Base-by-base conservation (phyloP, 2,888 invertebrate species). In the Tricholauxania praeusta region DNA sequence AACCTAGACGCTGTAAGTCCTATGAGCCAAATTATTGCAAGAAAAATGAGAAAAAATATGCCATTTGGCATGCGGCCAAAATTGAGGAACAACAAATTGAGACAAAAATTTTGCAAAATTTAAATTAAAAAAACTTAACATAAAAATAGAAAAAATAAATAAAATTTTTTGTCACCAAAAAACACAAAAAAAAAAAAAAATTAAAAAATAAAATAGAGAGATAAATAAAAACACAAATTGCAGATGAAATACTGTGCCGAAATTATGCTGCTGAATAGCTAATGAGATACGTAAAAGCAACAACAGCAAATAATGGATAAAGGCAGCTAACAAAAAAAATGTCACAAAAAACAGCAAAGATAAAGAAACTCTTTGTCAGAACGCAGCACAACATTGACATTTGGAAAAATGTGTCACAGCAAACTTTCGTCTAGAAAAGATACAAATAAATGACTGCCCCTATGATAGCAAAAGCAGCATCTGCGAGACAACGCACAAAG, bases 31-130 rank as follows among this genome's bases (percentile, higher is more conserved):
- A 17, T 39, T 28, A 17, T 63, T 48, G 48, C 49, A 64, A 64
- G 28, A 64, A 19, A 14, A 51, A 51, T 19, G 19, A 22, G 15
- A 64, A 51, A n/a, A 63, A 47, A n/a, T 55, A 39, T 14, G 12
- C 14, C 49, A 22, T 32, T 66, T 66, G 67, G 67, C 57, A 39
- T n/a, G 19, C 22, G 32, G 67, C 67, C 67, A 67, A 67, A 66
- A 67, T 15, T 28, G 12, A 64, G 22, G 15, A 49, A 51, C 12
- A 12, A 49, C 48, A 49, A 64, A 22, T 39, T 32, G 22, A 39
- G 22, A 57, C 28, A 57, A 57, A 64, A 49, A 22, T 49, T 64
- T 19, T 15, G 51, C 49, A 64, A 48, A 64, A 48, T n/a, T 12
- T 57, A 28, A 17, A 66, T 10, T 39, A 39, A 39, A 39, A 39